Evolutionary conservation across 92 coral and sea anemone genomes (phyloP).

Genomic region (Anthopleura xanthogrammica): DNA sequence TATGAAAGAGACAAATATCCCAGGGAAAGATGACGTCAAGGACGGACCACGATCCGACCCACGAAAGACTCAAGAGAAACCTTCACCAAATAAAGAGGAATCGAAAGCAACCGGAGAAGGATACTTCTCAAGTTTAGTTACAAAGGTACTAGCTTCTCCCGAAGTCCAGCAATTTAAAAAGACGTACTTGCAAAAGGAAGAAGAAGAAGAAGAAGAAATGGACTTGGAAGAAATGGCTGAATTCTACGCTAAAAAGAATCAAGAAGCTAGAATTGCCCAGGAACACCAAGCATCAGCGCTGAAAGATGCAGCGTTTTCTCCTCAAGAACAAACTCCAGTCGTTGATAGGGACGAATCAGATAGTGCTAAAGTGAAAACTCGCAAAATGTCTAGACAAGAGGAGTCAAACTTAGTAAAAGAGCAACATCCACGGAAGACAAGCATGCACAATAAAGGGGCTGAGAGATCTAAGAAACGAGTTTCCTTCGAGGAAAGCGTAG

Average conservation of each 20-base stretch:
- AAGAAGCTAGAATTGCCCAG: slow-evolving; percentile 18
- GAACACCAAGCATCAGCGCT: background rate
- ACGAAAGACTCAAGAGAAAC: slow-evolving; percentile 3
- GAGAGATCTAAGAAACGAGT: slow-evolving; percentile 25
- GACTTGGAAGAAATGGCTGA: slow-evolving; percentile 26
- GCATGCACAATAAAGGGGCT: slow-evolving; percentile 14
- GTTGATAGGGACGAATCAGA: background rate
- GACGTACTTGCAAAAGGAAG: slow-evolving; percentile 3
- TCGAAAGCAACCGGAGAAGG: background rate
- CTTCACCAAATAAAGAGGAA: background rate
- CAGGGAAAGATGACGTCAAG: background rate
- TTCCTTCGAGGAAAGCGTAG: slow-evolving; percentile 10
- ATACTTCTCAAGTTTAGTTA: background rate
- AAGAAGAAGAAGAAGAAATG: slow-evolving; percentile 2
- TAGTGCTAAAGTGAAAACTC: background rate
- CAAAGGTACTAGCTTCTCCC: slow-evolving; percentile 3
- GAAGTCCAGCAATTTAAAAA: background rate
- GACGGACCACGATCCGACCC: background rate
- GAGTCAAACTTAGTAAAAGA: background rate
- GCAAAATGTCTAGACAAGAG: background rate
- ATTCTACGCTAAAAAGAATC: slow-evolving; percentile 21
- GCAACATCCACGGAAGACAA: slow-evolving; percentile 11
- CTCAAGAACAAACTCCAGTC: background rate
- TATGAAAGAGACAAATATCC: background rate
- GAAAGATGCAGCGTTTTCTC: background rate